These are phyloP conservation scores for Ceyx melanurus DNA, from an alignment of 2,113 vertebrate species.

Conservation along the genomic window DNA sequence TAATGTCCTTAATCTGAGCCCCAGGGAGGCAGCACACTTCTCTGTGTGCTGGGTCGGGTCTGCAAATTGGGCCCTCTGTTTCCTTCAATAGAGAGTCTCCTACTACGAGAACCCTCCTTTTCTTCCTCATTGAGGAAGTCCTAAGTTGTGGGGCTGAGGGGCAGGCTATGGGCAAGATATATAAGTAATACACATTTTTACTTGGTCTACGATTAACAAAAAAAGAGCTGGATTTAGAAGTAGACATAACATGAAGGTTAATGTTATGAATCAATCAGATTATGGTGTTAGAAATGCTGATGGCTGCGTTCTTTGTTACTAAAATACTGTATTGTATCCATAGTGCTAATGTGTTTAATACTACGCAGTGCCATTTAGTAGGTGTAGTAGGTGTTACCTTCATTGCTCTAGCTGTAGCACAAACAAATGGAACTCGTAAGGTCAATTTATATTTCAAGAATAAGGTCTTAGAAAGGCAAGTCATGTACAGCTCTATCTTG, in stretches of 20 bases:
- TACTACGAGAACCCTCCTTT: no score
- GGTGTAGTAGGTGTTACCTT: not conserved
- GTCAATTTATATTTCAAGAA: not conserved
- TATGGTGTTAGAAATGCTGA: not conserved
- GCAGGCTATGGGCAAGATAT: not conserved
- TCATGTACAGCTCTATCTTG: not conserved
- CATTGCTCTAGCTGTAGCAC: not conserved
- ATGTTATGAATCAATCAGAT: not conserved
- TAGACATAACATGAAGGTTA: constrained; percentile 6
- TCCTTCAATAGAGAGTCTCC: no score
- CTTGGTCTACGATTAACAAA: not conserved
- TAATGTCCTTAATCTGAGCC: no score
- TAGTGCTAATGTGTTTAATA: not conserved
- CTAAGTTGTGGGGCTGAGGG: no score
- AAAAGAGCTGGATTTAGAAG: not conserved
- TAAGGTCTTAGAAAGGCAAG: not conserved
- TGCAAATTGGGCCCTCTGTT: no score
- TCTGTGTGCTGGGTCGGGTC: no score
- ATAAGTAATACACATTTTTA: not conserved
- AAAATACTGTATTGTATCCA: not conserved
- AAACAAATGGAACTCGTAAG: not conserved
- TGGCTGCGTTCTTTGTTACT: not conserved
- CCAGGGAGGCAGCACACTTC: no score
- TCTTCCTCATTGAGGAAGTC: no score
- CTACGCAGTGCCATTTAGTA: not conserved